Base-by-base conservation (phyloP, 1,140 invertebrate species). In the Phymorhynchus buccinoides region DNA sequence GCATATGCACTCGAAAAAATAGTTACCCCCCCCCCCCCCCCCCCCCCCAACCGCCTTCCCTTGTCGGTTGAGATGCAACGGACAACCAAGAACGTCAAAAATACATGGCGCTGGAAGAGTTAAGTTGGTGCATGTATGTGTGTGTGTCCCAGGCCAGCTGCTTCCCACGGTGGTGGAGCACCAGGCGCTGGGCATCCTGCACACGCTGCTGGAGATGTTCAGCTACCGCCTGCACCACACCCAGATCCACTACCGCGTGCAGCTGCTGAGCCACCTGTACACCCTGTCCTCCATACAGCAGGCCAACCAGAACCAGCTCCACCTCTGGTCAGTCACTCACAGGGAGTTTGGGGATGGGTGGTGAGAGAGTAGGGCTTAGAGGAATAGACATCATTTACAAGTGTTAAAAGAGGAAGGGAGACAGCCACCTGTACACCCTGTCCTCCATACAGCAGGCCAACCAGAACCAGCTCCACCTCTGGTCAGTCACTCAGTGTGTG, bases 191-290 rank as follows among this genome's bases (percentile, higher is more conserved):
- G 97, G 97, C 42, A 98, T 98, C 79, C 94, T 99, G 7, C 98
- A 99, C 91, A 98, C 97, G 0, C 93, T 99, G 37, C 93, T 99
- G 87, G 98, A 99, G 93, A 99, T 99, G 97, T 99, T 99, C 92
- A 97, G 96, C 82, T 99, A 98, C 91, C 94, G 98, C 77, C 96
- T 99, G 93, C 97, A 99, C 93, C 98, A 99, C 92, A 98, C 98
- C 88, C 97, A 98, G 89, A 97, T 97, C 0, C 97, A 98, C 93
- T 99, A 99, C 92, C 95, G 97, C 80, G 96, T 99, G 0, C 97
- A 98, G 91, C 94, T 99, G 9, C 93, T 99, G 3, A 97, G 96
- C 27, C 96, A 98, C 93, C 95, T 99, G 37, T 94, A 98, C 90
- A 97, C 96, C 52, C 94, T 99, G 41, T 96, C 97, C 14, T 96